Evolutionary conservation across 1,140 invertebrate genomes (phyloP).

Genomic region (Ceratoteleas bidentatus): DNA sequence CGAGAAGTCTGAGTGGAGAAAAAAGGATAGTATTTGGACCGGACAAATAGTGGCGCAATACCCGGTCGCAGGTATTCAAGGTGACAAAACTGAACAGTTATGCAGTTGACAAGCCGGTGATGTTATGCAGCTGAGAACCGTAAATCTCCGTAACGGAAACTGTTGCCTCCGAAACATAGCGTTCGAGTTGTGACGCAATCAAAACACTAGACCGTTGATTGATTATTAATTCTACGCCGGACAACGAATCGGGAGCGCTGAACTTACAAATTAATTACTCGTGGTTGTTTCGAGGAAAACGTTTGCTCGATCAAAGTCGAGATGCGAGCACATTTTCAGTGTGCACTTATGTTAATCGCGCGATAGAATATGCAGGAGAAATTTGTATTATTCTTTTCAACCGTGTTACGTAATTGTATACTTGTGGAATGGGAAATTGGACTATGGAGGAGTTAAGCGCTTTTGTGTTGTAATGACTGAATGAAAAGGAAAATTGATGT

Average conservation of each 20-base stretch:
- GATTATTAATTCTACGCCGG: conserved; percentile 25
- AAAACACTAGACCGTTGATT: conserved; percentile 15
- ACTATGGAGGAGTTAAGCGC: no score
- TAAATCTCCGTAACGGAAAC: conserved; percentile 35
- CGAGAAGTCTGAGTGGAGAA: neutral
- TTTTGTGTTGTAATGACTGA: no score
- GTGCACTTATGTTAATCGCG: no score
- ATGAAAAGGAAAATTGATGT: no score
- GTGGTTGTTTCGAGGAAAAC: no score
- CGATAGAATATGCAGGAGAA: no score
- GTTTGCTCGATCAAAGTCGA: no score
- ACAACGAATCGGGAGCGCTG: conserved; percentile 14
- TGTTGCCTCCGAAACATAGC: conserved; percentile 6
- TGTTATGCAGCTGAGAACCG: conserved; percentile 47
- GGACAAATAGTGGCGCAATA: conserved; percentile 36
- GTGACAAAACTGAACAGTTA: conserved; percentile 55
- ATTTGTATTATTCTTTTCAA: no score
- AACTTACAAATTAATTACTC: conserved; percentile 26
- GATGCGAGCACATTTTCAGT: no score
- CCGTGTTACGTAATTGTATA: no score
- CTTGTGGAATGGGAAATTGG: no score
- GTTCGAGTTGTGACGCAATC: conserved; percentile 22
- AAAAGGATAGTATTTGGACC: conserved; percentile 12
- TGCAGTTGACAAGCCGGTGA: conserved; percentile 34
- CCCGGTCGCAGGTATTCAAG: conserved; percentile 11